Percentiles rank a stretch among this genome's conserved stretches.
phyloP scores from a whole-genome alignment of 2,113 vertebrate species.

The Cebidichthys violaceus region DNA sequence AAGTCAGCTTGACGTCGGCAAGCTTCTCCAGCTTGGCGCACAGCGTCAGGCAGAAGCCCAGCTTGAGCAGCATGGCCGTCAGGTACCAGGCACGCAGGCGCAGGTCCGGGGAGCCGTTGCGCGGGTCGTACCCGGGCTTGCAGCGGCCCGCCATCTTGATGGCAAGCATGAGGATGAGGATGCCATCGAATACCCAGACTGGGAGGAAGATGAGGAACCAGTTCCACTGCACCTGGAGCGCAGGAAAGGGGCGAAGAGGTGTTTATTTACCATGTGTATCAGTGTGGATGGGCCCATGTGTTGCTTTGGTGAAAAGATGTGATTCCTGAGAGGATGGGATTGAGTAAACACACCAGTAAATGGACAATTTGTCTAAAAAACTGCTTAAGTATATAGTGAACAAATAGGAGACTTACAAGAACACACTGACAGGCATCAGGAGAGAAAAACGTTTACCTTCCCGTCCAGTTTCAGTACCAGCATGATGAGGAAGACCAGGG shows the following conservation, averaged over 20 bases:
- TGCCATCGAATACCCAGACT: conserved; percentile 95
- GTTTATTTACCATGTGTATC: background rate
- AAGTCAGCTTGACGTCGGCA: conserved; percentile 86
- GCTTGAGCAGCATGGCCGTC: conserved; percentile 91
- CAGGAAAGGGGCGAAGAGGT: background rate
- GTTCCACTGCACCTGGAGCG: conserved; percentile 89
- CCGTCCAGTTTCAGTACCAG: conserved; percentile 95
- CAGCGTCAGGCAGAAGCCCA: conserved; percentile 93
- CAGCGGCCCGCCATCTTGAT: conserved; percentile 95
- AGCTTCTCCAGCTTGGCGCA: conserved; percentile 92
- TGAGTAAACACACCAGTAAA: background rate
- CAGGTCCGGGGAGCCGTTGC: conserved; percentile 90
- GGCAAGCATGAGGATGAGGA: conserved; percentile 93
- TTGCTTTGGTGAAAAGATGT: background rate
- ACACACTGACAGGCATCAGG: background rate
- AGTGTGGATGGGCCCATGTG: background rate
- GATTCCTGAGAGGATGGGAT: background rate
- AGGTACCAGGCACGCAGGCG: conserved; percentile 94
- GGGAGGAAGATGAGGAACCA: conserved; percentile 98
- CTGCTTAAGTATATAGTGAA: background rate
- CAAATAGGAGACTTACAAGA: background rate
- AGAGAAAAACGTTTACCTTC: conserved; percentile 73
- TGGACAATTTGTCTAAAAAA: no score
- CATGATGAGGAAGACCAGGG: conserved; percentile 94
- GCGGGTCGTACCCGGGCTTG: conserved; percentile 91